Conservation (phyloP, 2,888 invertebrate genomes). For the Protodeltote pygarga region DNA sequence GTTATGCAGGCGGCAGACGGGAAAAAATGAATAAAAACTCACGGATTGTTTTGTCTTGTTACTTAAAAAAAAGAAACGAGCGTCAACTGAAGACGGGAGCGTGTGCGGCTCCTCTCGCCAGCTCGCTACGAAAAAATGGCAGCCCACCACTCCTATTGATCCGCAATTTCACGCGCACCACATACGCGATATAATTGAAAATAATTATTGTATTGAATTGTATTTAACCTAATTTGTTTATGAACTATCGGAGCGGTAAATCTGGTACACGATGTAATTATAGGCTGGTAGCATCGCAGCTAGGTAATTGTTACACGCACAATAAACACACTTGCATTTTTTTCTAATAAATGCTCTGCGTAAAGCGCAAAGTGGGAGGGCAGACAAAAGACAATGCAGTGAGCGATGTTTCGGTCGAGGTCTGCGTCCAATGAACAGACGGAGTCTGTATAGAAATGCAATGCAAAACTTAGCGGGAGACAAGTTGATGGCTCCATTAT, state of each 20-base stretch:
- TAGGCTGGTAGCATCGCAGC: slow-evolving; percentile 19
- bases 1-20: slow-evolving; percentile 70
- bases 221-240: slow-evolving; percentile 49
- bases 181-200: slow-evolving; percentile 41
- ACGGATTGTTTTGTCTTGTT: slow-evolving; percentile 66
- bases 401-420: slow-evolving; percentile 20
- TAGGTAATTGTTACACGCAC: slow-evolving; percentile 24
- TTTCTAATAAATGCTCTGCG: not conserved
- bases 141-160: slow-evolving; percentile 35
- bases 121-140: slow-evolving; percentile 18
- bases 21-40: slow-evolving; percentile 68
- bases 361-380: slow-evolving; percentile 4
- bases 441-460: slow-evolving; percentile 24
- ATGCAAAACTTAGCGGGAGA: slow-evolving; percentile 40
- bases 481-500: slow-evolving; percentile 52
- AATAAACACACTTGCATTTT: slow-evolving; percentile 13
- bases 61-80: slow-evolving; percentile 51
- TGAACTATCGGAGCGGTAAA: slow-evolving; percentile 43
- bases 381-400: slow-evolving; percentile 9
- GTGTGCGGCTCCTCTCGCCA: slow-evolving; percentile 30
- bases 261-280: slow-evolving; percentile 45
- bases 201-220: slow-evolving; percentile 48
- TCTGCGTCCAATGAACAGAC: slow-evolving; percentile 22
- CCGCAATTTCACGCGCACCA: slow-evolving; percentile 35
- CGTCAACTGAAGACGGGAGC: slow-evolving; percentile 49